These are phyloP conservation scores for Corticium candelabrum DNA, from an alignment of 37 sponge, comb jelly and placozoan genomes.

Conservation along the genomic window DNA sequence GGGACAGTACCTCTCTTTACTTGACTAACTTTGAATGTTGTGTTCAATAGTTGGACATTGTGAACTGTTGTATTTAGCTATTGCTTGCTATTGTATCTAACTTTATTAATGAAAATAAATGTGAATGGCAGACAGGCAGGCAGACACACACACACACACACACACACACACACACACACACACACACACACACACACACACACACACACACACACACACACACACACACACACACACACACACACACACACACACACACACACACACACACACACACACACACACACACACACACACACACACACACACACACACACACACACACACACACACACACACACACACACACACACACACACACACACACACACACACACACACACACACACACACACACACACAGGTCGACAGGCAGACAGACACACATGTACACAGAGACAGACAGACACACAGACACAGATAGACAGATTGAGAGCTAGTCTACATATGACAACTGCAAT, in stretches of 20 bases:
- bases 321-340: slow-evolving; percentile 32
- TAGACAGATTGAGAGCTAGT: neutral
- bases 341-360: slow-evolving; percentile 33
- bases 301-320: slow-evolving; percentile 25
- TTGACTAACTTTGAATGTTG: too few species aligned
- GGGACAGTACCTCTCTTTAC: too few species aligned
- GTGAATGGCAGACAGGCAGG: too few species aligned
- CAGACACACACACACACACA: too few species aligned
- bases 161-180: neutral
- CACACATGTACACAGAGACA: slow-evolving; percentile 8
- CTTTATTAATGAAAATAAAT: too few species aligned
- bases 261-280: slow-evolving; percentile 18
- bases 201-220: slow-evolving; percentile 19
- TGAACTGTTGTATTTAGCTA: too few species aligned
- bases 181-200: slow-evolving; percentile 11
- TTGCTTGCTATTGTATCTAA: too few species aligned
- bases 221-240: slow-evolving; percentile 18
- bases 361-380: slow-evolving; percentile 33
- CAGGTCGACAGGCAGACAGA: slow-evolving; percentile 26
- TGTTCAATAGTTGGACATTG: too few species aligned
- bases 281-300: slow-evolving; percentile 18
- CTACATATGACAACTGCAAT: neutral
- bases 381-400: slow-evolving; percentile 34
- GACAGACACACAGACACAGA: neutral
- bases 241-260: slow-evolving; percentile 18